Percentiles rank a stretch among this genome's conserved stretches.
These are phyloP conservation scores for Eudiplozoon nipponicum DNA, from an alignment of 2,888 invertebrate species.

Conservation along the genomic window DNA sequence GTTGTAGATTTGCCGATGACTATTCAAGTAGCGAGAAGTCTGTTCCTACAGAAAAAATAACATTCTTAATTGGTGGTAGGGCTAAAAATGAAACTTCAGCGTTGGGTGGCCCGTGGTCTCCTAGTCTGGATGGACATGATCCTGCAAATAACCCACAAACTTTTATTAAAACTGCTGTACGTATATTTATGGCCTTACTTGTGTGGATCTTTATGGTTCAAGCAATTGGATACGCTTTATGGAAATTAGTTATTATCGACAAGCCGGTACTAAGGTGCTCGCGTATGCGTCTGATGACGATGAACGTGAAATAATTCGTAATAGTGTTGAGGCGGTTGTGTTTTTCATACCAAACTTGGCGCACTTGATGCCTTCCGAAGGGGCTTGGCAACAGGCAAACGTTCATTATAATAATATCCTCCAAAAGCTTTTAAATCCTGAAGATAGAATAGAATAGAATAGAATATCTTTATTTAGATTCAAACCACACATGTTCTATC, in stretches of 20 bases:
- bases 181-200: constrained; percentile 61
- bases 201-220: constrained; percentile 57
- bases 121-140: constrained; percentile 58
- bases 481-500: too few species aligned
- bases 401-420: constrained; percentile 40
- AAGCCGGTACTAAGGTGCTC: constrained; percentile 32
- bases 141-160: constrained; percentile 60
- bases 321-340: constrained; percentile 70
- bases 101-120: constrained; percentile 83
- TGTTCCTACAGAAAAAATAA: constrained; percentile 31
- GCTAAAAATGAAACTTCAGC: constrained; percentile 51
- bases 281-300: not conserved
- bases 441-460: constrained; percentile 31
- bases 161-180: constrained; percentile 61
- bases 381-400: constrained; percentile 54
- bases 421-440: constrained; percentile 23
- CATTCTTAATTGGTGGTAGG: constrained; percentile 55
- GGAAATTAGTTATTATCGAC: constrained; percentile 85
- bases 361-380: constrained; percentile 57
- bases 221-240: constrained; percentile 92
- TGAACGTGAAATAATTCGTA: constrained; percentile 22
- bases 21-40: not conserved
- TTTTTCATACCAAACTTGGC: constrained; percentile 89
- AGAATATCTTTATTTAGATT: too few species aligned
- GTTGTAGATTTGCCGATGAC: constrained; percentile 32